Percentiles rank a stretch among this genome's conserved stretches.
Evolutionary conservation across 2,888 invertebrate genomes (phyloP).

Genomic region (Cylloceria caligata): DNA sequence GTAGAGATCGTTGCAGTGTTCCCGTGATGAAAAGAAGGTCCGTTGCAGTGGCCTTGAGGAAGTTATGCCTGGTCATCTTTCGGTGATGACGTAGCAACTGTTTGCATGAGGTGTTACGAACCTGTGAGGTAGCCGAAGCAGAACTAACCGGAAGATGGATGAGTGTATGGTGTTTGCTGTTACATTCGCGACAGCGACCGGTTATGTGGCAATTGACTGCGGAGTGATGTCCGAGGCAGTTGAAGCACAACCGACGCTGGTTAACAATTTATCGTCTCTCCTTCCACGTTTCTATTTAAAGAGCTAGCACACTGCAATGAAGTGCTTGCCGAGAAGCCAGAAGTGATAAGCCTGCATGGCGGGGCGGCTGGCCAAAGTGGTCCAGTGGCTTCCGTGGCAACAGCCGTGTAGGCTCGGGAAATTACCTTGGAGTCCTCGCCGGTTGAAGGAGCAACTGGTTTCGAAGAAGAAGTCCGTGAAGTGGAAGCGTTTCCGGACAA

Average conservation of each 20-base stretch:
- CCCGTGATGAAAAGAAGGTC: no score
- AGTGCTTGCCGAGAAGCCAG: conserved; percentile 19
- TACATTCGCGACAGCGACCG: no score
- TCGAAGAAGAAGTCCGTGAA: not conserved
- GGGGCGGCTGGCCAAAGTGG: not conserved
- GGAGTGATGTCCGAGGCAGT: conserved; percentile 28
- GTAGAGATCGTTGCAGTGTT: no score
- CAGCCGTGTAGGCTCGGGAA: no score
- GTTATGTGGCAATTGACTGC: no score
- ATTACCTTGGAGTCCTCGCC: no score
- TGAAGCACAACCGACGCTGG: no score
- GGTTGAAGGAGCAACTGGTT: not conserved
- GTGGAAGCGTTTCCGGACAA: no score
- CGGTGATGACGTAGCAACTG: conserved; percentile 21
- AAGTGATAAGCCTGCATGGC: conserved; percentile 6
- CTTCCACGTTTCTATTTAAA: not conserved
- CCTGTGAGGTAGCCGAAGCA: no score
- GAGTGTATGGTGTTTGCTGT: conserved; percentile 12
- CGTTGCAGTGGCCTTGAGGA: no score
- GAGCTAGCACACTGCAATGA: not conserved
- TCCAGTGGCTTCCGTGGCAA: not conserved
- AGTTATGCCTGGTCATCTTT: not conserved
- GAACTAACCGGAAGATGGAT: conserved; percentile 8
- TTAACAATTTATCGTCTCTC: conserved; percentile 12
- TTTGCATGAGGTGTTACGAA: no score